Evolutionary conservation across 2,113 vertebrate genomes (phyloP).

Genomic region (Vulpes ferrilata): DNA sequence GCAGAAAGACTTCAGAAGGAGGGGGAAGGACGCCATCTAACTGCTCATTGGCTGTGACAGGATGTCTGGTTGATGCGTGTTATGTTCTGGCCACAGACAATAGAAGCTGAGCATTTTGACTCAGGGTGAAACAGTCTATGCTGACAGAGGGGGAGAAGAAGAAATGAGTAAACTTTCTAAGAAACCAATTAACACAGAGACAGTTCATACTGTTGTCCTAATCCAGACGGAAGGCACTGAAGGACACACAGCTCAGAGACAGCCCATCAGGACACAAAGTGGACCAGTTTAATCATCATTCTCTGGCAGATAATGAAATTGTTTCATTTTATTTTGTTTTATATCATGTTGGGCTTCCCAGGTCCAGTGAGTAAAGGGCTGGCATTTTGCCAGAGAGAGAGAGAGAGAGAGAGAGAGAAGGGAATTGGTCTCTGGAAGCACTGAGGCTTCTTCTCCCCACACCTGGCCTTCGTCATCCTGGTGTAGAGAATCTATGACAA

Average conservation of each 20-base stretch:
- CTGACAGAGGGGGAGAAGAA: constrained; percentile 37
- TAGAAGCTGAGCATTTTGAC: constrained; percentile 15
- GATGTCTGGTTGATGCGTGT: not conserved
- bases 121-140: constrained; percentile 22
- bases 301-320: constrained; percentile 36
- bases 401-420: not conserved
- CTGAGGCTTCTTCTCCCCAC: not conserved
- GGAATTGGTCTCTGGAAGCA: not conserved
- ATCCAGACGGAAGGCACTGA: not conserved
- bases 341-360: not conserved
- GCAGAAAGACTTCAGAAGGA: not conserved
- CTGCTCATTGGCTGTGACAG: not conserved
- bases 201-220: not conserved
- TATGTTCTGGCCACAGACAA: not conserved
- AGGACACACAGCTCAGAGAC: constrained; percentile 39
- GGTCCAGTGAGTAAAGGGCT: not conserved
- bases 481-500: not conserved
- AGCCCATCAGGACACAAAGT: not conserved
- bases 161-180: constrained; percentile 61
- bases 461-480: not conserved
- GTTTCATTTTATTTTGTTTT: constrained; percentile 61
- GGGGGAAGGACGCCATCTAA: not conserved
- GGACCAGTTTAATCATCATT: constrained; percentile 49
- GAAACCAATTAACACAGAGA: constrained; percentile 60
- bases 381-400: not conserved